Percentiles rank a stretch among this genome's conserved stretches.
Conservation (phyloP, 37 sponge, comb jelly and placozoan species). For the Oscarella lobularis region DNA sequence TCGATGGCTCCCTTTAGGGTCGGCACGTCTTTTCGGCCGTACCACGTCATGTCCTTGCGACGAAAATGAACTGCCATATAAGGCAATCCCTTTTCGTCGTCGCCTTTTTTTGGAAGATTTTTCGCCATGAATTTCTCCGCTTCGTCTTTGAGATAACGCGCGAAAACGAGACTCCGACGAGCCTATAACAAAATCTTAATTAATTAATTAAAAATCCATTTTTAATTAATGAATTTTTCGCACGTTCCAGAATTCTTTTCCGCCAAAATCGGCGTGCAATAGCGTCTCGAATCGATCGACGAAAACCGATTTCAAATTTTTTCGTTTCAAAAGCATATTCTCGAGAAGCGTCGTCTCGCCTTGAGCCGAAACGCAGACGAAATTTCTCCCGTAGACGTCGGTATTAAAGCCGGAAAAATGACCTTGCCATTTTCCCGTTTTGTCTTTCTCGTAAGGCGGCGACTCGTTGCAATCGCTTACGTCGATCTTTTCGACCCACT, state of each 20-base stretch:
- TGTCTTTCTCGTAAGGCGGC: constrained; percentile 10
- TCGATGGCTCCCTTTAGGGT: constrained; percentile 56
- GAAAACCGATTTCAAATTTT: constrained; percentile 27
- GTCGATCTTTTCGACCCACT: constrained; percentile 34
- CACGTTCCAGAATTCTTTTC: constrained; percentile 62
- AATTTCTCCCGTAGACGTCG: constrained; percentile 3
- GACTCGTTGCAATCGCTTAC: constrained; percentile 19
- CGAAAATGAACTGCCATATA: constrained; percentile 78
- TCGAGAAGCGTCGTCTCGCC: constrained; percentile 24
- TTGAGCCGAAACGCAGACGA: constrained; percentile 37
- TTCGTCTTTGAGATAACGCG: constrained; percentile 38
- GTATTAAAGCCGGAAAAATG: constrained; percentile 3
- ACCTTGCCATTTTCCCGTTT: neutral
- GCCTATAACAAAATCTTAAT: no score
- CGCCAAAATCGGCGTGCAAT: constrained; percentile 58
- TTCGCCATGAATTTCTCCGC: constrained; percentile 57
- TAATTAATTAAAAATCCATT: neutral
- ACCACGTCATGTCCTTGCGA: constrained; percentile 11
- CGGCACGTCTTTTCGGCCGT: constrained; percentile 32
- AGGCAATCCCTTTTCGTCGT: constrained; percentile 29
- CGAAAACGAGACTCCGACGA: constrained; percentile 73
- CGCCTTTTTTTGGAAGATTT: neutral
- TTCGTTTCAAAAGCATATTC: constrained; percentile 11
- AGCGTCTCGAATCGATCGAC: constrained; percentile 49
- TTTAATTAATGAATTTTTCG: constrained; percentile 8